Evolutionary conservation across 2,888 invertebrate species (phyloP), one percentile per base, ranked within the genome.

Genomic region (Salpingus planirostris): DNA sequence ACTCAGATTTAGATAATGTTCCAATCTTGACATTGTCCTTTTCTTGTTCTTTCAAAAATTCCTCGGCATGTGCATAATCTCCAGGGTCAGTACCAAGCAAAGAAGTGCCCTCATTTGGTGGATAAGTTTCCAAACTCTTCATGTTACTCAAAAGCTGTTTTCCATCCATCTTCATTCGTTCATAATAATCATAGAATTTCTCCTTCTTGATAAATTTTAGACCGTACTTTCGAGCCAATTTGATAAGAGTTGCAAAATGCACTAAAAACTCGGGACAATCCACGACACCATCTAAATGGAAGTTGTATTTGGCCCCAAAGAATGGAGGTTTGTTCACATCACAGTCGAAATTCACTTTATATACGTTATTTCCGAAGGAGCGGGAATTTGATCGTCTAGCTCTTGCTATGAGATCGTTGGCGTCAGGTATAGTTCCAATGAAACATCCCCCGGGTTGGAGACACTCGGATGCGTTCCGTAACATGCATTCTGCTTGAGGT

Each of bases 221-320:
- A 0, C 81, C 84, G 67, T 72, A 81, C 53, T 80, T 80, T 22
- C 71, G 68, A 7, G 81, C 84, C 31, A 86, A 61, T 54, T 80
- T 85, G 23, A 76, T 72, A 32, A 97, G 69, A 3, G 84, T 72
- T 11, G 92, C 88, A 64, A 96, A 90, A 65, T 97, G 82, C 10
- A 97, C 93, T 36, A 99, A 71, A 69, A 96, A 99, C 63, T 98
- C 98, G 1, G 98, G 98, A 62, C 98, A 99, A 62, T 99, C 83
- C 1, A 99, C 97, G 4, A 93, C 93, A 21, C 88, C 95, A 57
- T 97, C 92, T 46, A 98, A 69, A 55, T 87, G 81, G 62, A 99
- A 99, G 64, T 92, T 80, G 69, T 97, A 97, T 59, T 90, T 88
- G 11, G 86, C 92, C 22, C 97, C 97, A 70, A 98, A 98, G 11